These are phyloP conservation scores for Chymomyza procnemis DNA, from an alignment of 2,888 invertebrate genomes.

Conservation along the genomic window DNA sequence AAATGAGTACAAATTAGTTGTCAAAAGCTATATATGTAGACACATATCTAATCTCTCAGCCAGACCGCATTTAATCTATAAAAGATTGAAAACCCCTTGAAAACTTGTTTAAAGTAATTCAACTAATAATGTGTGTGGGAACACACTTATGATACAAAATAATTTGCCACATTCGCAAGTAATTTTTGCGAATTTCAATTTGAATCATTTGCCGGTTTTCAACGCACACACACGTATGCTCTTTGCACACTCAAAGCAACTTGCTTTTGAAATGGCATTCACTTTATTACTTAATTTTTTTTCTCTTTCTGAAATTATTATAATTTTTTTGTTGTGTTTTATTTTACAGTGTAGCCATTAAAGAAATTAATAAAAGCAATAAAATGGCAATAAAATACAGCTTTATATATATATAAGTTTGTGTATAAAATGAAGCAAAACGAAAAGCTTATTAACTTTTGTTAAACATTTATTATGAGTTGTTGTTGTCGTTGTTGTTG, in stretches of 20 bases:
- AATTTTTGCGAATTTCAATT: background rate
- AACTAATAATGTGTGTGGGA: background rate
- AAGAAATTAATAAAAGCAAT: conserved; percentile 67
- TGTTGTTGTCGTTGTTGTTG: conserved; percentile 15
- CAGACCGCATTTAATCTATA: background rate
- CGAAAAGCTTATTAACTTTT: conserved; percentile 59
- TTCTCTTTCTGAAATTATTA: background rate
- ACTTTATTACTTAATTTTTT: background rate
- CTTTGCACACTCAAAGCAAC: background rate
- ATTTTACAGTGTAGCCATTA: conserved; percentile 25
- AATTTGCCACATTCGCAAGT: background rate
- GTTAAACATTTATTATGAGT: conserved; percentile 58
- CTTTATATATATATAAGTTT: conserved; percentile 8
- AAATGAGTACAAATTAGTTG: background rate
- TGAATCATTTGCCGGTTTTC: conserved; percentile 33
- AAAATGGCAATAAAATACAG: conserved; percentile 61
- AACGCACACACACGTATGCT: conserved; percentile 1
- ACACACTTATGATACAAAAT: background rate
- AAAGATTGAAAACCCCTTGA: background rate
- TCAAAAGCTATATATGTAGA: background rate
- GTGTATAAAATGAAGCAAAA: conserved; percentile 56
- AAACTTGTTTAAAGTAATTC: background rate
- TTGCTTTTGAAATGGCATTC: conserved; percentile 19
- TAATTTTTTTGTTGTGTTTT: background rate
- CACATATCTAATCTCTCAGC: background rate